Evolutionary conservation across 2,888 invertebrate genomes (phyloP), one percentile per base, ranked within the genome.

Genomic region (Tridacna gigas): DNA sequence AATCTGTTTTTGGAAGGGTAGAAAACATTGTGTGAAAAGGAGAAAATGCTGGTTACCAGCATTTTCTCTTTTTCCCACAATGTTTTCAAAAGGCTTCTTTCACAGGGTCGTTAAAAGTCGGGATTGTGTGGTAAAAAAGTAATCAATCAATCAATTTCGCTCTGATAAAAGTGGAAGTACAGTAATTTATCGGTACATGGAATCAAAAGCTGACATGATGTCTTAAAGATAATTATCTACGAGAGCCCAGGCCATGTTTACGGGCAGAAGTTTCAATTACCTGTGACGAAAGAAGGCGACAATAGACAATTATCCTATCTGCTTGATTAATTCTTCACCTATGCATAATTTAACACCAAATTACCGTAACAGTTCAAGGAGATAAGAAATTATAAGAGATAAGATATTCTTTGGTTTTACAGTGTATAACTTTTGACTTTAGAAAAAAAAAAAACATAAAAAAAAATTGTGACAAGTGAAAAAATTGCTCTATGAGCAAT

Each of bases 241-340:
- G 7, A 37, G 37, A 37, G 37, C 3, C 37, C 56, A 28, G n/a
- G 9, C 1, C 67, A 67, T 67, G 67, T 67, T 74, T 56, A 56
- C 47, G 26, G 56, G 7, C 26, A 26, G 5, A 22, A 51, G 51
- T 74, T 51, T 56, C 74, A 74, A 74, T 74, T 74, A 74, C 15
- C 60, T 47, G 47, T 74, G 74, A 56, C 74, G 56, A 56, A 60
- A 74, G 45, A 13, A 25, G 56, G 26, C 25, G 28, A 56, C 56
- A 74, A 51, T 26, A 60, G 74, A 28, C 74, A 60, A 56, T 74
- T 60, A 26, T n/a, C 51, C 56, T 74, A 74, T 28, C 60, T 74
- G 74, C 74, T 56, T 56, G 26, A 74, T 74, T 74, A 74, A 74
- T 28, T 67, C 63, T 37, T 67, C 67, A 67, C 28, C 67, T 18